Evolutionary conservation across 2,888 invertebrate species (phyloP).

Genomic region (Lochmaea capreae): DNA sequence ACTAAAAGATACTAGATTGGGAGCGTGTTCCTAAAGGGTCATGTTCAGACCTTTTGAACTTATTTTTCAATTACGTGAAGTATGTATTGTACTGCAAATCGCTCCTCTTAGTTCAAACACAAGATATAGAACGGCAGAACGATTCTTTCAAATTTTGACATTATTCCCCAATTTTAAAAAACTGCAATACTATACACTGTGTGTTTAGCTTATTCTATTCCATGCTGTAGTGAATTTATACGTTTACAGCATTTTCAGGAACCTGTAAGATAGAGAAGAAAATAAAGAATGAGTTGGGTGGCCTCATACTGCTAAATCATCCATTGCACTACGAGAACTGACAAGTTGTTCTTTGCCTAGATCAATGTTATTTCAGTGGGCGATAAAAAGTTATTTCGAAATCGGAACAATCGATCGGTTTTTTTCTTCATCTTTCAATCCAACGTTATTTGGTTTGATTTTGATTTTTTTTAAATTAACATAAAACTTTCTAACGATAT

Average conservation of each 20-base stretch:
- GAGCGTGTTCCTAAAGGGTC: too few relatives aligned
- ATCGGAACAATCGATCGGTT: conserved; percentile 26
- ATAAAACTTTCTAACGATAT: background rate
- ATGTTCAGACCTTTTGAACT: too few relatives aligned
- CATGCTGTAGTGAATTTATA: too few relatives aligned
- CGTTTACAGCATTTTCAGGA: background rate
- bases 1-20: too few relatives aligned
- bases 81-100: too few relatives aligned
- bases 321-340: conserved; percentile 22
- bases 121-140: too few relatives aligned
- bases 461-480: background rate
- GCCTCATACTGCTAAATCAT: conserved; percentile 28
- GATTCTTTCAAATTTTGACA: too few relatives aligned
- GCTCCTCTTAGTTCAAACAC: too few relatives aligned
- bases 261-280: conserved; percentile 3
- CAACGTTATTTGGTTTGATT: conserved; percentile 11
- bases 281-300: conserved; percentile 18
- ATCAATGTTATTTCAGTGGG: conserved; percentile 27
- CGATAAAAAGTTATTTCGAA: conserved; percentile 24
- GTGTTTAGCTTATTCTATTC: too few relatives aligned
- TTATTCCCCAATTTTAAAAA: too few relatives aligned
- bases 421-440: conserved; percentile 6
- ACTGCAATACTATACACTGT: too few relatives aligned
- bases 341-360: conserved; percentile 22
- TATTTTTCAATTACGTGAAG: too few relatives aligned